Percentiles rank a stretch among this genome's conserved stretches.
These are phyloP conservation scores for Chelonus formosanus DNA, from an alignment of 2,888 invertebrate species.

Conservation along the genomic window DNA sequence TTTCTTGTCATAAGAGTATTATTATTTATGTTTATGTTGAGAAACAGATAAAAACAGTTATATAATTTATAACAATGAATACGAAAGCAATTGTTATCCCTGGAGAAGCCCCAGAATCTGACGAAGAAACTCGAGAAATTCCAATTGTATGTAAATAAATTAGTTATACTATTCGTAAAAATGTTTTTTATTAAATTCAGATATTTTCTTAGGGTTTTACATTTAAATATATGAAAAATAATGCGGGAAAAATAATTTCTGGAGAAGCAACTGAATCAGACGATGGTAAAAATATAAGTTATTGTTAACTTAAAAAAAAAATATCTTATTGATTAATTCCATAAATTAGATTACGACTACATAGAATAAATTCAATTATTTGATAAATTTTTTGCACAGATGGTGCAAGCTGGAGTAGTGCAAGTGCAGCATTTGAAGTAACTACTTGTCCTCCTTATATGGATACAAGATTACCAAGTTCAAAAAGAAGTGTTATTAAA, in stretches of 20 bases:
- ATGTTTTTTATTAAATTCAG: constrained; percentile 39
- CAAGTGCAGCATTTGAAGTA: constrained; percentile 56
- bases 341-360: neutral
- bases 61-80: constrained; percentile 49
- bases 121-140: constrained; percentile 56
- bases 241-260: constrained; percentile 59
- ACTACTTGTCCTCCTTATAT: constrained; percentile 56
- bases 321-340: constrained; percentile 15
- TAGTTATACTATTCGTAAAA: constrained; percentile 12
- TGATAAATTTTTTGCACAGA: constrained; percentile 44
- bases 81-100: constrained; percentile 59
- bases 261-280: constrained; percentile 63
- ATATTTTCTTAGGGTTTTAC: constrained; percentile 49
- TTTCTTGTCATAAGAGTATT: too few species aligned
- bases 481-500: constrained; percentile 55
- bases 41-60: too few species aligned
- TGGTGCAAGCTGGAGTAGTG: constrained; percentile 55
- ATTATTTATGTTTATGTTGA: too few species aligned
- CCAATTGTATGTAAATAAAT: constrained; percentile 47
- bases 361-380: neutral
- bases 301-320: too few species aligned
- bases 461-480: constrained; percentile 49
- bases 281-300: constrained; percentile 50
- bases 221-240: constrained; percentile 47
- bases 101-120: constrained; percentile 63